Conservation (phyloP, 1,140 invertebrate genomes). For the Drosophila neocordata region DNA sequence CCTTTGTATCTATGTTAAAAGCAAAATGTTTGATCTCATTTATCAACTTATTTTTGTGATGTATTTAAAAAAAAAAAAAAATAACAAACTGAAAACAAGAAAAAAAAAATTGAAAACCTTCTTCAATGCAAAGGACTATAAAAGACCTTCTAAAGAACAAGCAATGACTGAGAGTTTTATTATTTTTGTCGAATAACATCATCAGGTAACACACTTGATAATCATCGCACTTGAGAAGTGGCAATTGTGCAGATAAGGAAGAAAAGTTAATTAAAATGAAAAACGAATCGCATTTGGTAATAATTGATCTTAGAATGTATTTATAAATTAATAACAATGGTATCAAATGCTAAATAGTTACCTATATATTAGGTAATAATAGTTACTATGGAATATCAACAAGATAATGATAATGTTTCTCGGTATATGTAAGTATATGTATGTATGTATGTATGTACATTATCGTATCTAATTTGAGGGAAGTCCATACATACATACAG, state of each 20-base stretch:
- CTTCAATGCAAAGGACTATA: conserved; percentile 6
- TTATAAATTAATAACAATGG: conserved; percentile 77
- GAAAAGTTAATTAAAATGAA: conserved; percentile 30
- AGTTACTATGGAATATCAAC: conserved; percentile 54
- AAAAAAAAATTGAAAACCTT: background rate
- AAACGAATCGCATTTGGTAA: conserved; percentile 38
- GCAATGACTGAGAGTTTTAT: conserved; percentile 14
- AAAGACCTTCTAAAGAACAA: conserved; percentile 2
- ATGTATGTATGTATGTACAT: conserved; percentile 51
- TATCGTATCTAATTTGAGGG: conserved; percentile 34
- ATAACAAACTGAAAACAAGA: conserved; percentile 25
- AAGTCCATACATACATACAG: conserved; percentile 28
- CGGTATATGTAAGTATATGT: conserved; percentile 30
- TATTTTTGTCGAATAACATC: background rate
- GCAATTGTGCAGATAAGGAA: conserved; percentile 1
- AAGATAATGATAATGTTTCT: conserved; percentile 23
- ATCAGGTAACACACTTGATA: background rate
- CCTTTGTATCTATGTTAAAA: conserved; percentile 25
- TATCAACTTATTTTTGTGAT: conserved; percentile 66
- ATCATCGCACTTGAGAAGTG: background rate
- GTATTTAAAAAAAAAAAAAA: conserved; percentile 40
- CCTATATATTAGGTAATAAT: conserved; percentile 26
- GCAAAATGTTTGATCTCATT: conserved; percentile 69
- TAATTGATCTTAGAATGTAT: conserved; percentile 60
- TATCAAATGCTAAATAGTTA: conserved; percentile 27